Evolutionary conservation across 2,888 invertebrate genomes (phyloP).

Genomic region (Entomobrya proxima): DNA sequence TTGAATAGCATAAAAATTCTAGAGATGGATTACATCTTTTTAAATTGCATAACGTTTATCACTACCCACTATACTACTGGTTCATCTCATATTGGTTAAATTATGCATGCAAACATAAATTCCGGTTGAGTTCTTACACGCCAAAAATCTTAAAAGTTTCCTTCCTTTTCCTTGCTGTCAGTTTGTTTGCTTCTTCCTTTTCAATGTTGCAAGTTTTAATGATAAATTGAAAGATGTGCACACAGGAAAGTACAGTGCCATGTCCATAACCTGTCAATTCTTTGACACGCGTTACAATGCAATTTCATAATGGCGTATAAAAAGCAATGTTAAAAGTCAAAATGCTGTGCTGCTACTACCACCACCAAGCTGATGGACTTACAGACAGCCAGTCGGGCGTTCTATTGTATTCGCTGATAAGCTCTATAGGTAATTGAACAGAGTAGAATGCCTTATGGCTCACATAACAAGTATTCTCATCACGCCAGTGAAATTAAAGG

Average conservation of each 20-base stretch:
- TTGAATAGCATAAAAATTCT: conserved; percentile 1
- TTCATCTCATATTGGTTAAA: not conserved
- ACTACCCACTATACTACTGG: not conserved
- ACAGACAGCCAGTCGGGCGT: not conserved
- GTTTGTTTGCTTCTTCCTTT: conserved; percentile 42
- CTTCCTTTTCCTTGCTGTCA: conserved; percentile 34
- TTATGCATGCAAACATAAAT: conserved; percentile 32
- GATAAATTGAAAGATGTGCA: conserved; percentile 25
- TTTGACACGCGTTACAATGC: conserved; percentile 24
- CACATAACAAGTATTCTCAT: not conserved
- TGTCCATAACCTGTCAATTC: conserved; percentile 36
- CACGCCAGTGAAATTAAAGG: conserved; percentile 39
- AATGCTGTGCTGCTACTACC: not conserved
- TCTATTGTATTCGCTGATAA: too few species aligned
- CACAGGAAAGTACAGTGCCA: not conserved
- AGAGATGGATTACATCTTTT: conserved; percentile 12
- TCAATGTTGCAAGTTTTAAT: conserved; percentile 13
- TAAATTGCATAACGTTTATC: not conserved
- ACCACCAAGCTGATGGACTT: not conserved
- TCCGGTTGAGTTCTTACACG: not conserved
- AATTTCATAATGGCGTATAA: conserved; percentile 9
- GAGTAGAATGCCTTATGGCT: not conserved
- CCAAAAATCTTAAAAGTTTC: conserved; percentile 18
- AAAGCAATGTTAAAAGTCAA: too few species aligned
- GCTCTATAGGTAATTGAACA: not conserved